Evolutionary conservation across 2,797 vertebrate genomes (phyloP).

Genomic region (Rhinichthys osculus): DNA sequence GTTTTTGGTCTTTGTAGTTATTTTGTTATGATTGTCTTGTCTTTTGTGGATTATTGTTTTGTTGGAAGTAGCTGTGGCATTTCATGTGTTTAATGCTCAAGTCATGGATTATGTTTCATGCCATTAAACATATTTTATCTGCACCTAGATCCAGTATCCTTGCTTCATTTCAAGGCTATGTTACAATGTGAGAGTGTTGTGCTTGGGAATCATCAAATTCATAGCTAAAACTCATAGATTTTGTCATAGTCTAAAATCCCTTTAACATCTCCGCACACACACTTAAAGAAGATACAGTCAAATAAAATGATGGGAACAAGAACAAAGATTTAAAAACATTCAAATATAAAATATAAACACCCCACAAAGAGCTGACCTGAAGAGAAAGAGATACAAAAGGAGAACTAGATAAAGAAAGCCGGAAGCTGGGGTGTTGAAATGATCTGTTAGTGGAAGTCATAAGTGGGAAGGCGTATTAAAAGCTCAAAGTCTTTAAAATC

Average conservation of each 20-base stretch:
- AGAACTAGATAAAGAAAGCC: conserved; percentile 16
- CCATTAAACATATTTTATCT: no score
- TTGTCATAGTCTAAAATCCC: background rate
- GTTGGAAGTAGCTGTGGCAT: no score
- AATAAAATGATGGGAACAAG: conserved; percentile 3
- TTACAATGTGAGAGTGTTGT: background rate
- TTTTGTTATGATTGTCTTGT: no score
- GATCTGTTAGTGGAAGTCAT: background rate
- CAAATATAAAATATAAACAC: conserved; percentile 15
- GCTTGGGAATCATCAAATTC: background rate
- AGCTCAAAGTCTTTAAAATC: conserved; percentile 10
- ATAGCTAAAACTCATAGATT: background rate
- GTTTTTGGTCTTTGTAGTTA: no score
- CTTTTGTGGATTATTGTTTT: no score
- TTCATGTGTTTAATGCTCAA: no score
- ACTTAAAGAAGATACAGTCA: background rate
- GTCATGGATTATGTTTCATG: no score
- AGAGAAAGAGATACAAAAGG: conserved; percentile 51
- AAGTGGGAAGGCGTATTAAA: conserved; percentile 22
- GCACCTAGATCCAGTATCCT: no score
- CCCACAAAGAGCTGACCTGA: conserved; percentile 31
- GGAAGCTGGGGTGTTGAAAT: conserved; percentile 16
- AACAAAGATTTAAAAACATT: background rate
- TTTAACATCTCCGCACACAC: background rate
- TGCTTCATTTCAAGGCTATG: no score